Conservation (phyloP, 64 coral and sea anemone species). For the Orbicella faveolata region DNA sequence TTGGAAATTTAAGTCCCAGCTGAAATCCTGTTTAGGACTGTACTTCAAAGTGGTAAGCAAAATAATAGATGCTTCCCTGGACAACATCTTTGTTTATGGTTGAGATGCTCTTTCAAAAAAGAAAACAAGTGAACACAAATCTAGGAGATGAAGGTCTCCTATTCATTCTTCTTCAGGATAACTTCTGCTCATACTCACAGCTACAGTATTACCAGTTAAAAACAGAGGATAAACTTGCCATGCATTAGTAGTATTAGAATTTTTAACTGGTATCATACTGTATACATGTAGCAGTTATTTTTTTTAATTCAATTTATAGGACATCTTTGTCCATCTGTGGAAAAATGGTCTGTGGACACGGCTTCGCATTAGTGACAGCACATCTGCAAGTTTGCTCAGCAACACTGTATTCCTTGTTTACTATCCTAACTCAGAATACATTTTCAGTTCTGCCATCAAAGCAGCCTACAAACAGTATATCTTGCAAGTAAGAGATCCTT, state of each 20-base stretch:
- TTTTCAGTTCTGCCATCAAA: constrained; percentile 69
- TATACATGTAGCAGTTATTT: background rate
- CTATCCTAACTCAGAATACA: constrained; percentile 66
- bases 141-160: too few species aligned
- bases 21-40: constrained; percentile 45
- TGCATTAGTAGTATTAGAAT: too few species aligned
- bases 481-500: constrained; percentile 56
- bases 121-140: too few species aligned
- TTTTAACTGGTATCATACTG: too few species aligned
- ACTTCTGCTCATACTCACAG: too few species aligned
- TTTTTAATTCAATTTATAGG: constrained; percentile 38
- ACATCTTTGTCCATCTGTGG: constrained; percentile 77
- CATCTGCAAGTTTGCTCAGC: constrained; percentile 13
- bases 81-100: background rate
- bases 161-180: too few species aligned
- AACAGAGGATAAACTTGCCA: too few species aligned
- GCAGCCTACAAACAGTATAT: constrained; percentile 67
- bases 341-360: constrained; percentile 62
- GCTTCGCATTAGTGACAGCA: constrained; percentile 38
- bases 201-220: too few species aligned
- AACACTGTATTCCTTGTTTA: constrained; percentile 70
- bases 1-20: constrained; percentile 43
- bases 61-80: background rate
- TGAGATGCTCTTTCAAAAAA: too few species aligned
- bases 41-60: constrained; percentile 72